Base-by-base conservation (phyloP, 2,113 vertebrate species). In the Oreamnos americanus region DNA sequence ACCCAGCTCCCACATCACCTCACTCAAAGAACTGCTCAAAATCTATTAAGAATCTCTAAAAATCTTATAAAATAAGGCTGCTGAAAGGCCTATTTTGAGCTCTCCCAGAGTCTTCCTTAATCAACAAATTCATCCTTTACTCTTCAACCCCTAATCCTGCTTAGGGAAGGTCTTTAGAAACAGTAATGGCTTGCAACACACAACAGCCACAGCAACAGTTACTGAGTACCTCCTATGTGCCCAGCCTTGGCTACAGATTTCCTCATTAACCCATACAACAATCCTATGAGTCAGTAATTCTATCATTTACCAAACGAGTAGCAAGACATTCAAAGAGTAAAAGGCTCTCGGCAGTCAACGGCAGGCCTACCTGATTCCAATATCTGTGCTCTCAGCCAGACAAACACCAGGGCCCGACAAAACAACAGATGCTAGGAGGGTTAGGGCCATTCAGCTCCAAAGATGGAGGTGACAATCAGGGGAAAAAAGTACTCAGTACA, bases 241-340 rank as follows among this genome's bases (percentile, higher is more conserved):
- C 67, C 4, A 53, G 62, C 11, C 47, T 23, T 64, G 55, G 30
- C 51, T 86, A 58, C 3, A 60, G 43, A 57, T 57, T 51, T 87
- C 82, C 82, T 95, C 58, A 62, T 55, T 74, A 90, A 57, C 51
- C 47, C 74, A 87, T 15, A 96, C 14, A 64, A 30, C 62, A 76
- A 91, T 26, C 13, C 21, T 78, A 0, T 10, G 49, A 90, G 39
- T 92, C 4, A 55, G 51, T 6, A 94, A 90, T 64, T 14, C n/a
- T 85, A 85, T 14, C 74, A 86, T 60, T 93, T 91, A 94, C 67
- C 82, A 81, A 97, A 53, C 12, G 15, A 93, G 82, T 87, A 85
- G 67, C 49, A 9, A 26, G 79, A 93, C 76, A 90, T 53, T 92
- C 78, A 83, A 45, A 92, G n/a, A 96, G 8, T 62, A 92, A 91